Percentiles rank a stretch among this genome's conserved stretches.
These are phyloP conservation scores for Lophotis ruficrista DNA, from an alignment of 2,113 vertebrate species.

Conservation along the genomic window DNA sequence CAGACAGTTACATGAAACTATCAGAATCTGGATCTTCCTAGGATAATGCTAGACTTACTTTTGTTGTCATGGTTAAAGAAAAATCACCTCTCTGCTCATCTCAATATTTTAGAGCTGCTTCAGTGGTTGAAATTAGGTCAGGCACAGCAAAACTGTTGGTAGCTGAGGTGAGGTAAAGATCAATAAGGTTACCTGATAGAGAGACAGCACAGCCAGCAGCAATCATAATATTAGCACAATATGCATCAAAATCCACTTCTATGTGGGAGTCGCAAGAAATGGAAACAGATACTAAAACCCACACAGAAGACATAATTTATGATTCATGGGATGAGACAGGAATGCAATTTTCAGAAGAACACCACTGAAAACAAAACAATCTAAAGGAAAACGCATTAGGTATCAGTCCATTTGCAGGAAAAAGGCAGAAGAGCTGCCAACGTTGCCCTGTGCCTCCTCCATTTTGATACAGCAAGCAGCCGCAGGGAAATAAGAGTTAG, in stretches of 20 bases:
- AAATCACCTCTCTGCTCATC: conserved; percentile 5
- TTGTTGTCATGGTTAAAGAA: conserved; percentile 9
- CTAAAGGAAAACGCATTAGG: conserved; percentile 27
- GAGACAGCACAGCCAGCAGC: conserved; percentile 25
- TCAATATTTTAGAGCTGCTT: conserved; percentile 25
- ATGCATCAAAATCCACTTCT: conserved; percentile 18
- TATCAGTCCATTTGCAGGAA: not conserved
- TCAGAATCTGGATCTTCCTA: not conserved
- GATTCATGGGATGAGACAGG: conserved; percentile 54
- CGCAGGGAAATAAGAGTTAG: conserved; percentile 30
- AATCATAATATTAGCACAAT: conserved; percentile 54
- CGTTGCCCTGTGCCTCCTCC: not conserved
- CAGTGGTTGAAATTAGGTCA: conserved; percentile 51
- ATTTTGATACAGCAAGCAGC: conserved; percentile 20
- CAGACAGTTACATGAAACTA: not conserved
- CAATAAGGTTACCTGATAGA: conserved; percentile 43
- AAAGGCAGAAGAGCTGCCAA: not conserved
- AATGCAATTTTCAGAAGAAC: conserved; percentile 47
- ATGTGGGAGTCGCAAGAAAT: conserved; percentile 11
- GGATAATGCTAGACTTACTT: not conserved
- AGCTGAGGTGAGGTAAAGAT: conserved; percentile 42
- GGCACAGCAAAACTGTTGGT: conserved; percentile 24
- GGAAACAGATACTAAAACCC: conserved; percentile 39
- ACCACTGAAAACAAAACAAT: conserved; percentile 30
- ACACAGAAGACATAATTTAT: conserved; percentile 19